Conservation (phyloP, 1,140 invertebrate genomes). For the Dinothrombium tinctorium region DNA sequence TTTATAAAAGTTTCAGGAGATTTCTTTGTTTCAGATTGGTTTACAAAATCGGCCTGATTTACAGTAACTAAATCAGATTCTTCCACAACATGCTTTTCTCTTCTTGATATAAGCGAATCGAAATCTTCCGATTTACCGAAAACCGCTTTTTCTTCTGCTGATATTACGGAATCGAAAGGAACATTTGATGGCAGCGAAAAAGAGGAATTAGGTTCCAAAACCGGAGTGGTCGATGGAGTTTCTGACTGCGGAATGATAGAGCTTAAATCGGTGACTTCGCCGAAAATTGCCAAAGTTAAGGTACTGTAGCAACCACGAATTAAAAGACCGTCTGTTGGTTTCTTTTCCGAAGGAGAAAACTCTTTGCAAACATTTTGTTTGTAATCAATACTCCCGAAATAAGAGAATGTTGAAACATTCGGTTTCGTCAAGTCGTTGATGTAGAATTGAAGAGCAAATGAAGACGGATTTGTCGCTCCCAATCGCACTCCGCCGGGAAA, state of each 20-base stretch:
- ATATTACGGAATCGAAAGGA: not conserved
- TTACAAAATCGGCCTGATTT: not conserved
- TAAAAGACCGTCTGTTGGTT: constrained; percentile 80
- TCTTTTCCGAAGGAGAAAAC: constrained; percentile 31
- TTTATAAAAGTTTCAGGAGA: no score
- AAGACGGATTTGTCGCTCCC: constrained; percentile 81
- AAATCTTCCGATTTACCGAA: not conserved
- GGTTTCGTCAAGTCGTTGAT: constrained; percentile 84
- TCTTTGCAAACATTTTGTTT: constrained; percentile 84
- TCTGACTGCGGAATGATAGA: constrained; percentile 1
- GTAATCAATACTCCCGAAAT: constrained; percentile 27
- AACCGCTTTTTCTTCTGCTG: not conserved
- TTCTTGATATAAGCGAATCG: not conserved
- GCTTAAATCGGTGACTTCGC: constrained; percentile 26
- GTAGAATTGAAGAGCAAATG: constrained; percentile 85
- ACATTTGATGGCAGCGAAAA: not conserved
- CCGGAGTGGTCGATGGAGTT: not conserved
- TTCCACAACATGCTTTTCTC: not conserved
- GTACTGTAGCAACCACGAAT: constrained; percentile 79
- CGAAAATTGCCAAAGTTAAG: constrained; percentile 80
- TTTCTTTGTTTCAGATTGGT: not conserved
- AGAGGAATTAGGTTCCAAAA: not conserved
- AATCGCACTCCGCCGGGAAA: constrained; percentile 74
- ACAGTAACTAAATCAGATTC: not conserved
- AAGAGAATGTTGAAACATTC: constrained; percentile 56